Evolutionary conservation across 2,113 vertebrate genomes (phyloP).

Genomic region (Chaetura pelagica): DNA sequence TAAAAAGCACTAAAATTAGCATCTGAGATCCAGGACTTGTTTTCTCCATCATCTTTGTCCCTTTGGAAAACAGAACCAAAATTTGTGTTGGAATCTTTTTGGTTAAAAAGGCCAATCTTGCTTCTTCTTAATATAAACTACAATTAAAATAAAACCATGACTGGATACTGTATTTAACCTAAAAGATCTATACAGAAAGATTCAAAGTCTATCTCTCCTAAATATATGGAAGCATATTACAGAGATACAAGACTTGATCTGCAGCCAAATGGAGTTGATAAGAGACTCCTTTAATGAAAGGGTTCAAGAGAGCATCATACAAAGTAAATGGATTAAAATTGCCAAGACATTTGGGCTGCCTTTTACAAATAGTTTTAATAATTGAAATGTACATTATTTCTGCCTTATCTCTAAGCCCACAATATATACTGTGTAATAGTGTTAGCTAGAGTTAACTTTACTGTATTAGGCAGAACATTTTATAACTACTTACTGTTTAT

Average conservation of each 20-base stretch:
- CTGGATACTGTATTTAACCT: neutral
- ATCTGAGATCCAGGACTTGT: neutral
- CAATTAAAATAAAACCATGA: neutral
- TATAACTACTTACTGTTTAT: slow-evolving; percentile 47
- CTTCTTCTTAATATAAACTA: neutral
- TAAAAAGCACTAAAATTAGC: neutral
- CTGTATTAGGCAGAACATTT: slow-evolving; percentile 54
- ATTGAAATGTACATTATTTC: slow-evolving; percentile 56
- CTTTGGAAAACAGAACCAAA: neutral
- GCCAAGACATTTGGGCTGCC: neutral
- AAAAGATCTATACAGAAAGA: neutral
- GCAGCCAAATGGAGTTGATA: neutral
- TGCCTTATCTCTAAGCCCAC: neutral
- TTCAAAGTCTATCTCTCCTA: neutral
- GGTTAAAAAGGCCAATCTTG: neutral
- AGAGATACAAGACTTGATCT: neutral
- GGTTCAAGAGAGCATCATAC: slow-evolving; percentile 17
- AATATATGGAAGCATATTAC: neutral
- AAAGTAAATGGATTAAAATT: slow-evolving; percentile 40
- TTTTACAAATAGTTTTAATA: slow-evolving; percentile 50
- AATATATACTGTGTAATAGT: slow-evolving; percentile 10
- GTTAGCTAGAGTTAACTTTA: slow-evolving; percentile 51
- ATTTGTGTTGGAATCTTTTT: neutral
- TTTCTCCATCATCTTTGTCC: neutral
- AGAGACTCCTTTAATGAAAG: slow-evolving; percentile 16